phyloP scores from a whole-genome alignment of 2,113 vertebrate genomes.

The Strix aluco region DNA sequence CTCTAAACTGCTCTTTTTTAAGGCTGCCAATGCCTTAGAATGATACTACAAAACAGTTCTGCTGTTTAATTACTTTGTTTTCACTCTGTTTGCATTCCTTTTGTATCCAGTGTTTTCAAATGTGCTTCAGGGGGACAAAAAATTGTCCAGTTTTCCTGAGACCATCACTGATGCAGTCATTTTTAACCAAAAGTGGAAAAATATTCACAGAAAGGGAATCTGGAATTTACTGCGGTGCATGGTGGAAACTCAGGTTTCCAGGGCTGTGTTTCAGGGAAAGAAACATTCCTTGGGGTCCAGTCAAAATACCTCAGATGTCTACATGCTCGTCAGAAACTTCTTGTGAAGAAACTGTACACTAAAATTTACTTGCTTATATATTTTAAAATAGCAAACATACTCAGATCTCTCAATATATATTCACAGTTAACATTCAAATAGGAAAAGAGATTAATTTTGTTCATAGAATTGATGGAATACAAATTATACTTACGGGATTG shows the following conservation, averaged over 20 bases:
- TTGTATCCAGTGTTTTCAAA: background rate
- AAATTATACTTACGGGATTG: background rate
- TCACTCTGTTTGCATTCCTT: background rate
- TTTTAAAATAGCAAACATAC: background rate
- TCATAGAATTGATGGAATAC: background rate
- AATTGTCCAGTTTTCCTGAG: background rate
- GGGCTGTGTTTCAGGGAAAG: background rate
- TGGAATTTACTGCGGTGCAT: background rate
- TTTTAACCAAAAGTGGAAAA: background rate
- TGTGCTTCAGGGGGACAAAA: background rate
- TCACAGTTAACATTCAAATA: background rate
- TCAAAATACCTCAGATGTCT: constrained; percentile 27
- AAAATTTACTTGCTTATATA: background rate
- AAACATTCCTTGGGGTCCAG: background rate
- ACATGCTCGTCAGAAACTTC: background rate
- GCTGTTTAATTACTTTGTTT: constrained; percentile 21
- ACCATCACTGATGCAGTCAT: background rate
- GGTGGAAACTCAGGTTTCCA: background rate
- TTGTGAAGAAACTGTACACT: background rate
- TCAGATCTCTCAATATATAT: background rate
- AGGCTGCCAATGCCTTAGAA: background rate
- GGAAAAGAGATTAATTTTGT: background rate
- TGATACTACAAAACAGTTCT: background rate
- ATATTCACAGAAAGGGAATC: background rate
- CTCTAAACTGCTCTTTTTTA: background rate